Percentiles rank a stretch among this genome's conserved stretches.
Conservation (phyloP, 2,113 vertebrate species). For the Aleadryas rufinucha region DNA sequence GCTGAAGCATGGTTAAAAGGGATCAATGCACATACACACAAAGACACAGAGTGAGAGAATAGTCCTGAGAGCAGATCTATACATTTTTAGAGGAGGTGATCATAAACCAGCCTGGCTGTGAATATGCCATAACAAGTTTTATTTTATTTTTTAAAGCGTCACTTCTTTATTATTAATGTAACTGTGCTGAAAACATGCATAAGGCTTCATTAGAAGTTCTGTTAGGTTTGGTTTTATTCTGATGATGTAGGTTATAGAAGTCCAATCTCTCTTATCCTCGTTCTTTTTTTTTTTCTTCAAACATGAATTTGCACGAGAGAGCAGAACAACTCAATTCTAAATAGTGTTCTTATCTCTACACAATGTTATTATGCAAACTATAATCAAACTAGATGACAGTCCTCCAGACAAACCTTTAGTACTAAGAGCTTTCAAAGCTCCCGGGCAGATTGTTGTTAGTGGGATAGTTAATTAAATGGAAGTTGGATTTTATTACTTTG, state of each 20-base stretch:
- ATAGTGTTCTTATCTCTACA: not conserved
- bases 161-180: not conserved
- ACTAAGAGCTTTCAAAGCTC: not conserved
- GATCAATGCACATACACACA: not conserved
- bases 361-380: not conserved
- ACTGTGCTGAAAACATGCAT: not conserved
- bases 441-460: not conserved
- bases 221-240: not conserved
- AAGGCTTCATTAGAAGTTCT: not conserved
- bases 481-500: not conserved
- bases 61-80: not conserved
- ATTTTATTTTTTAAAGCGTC: not conserved
- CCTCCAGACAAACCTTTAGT: not conserved
- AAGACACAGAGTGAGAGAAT: not conserved
- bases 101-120: not conserved
- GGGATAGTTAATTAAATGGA: slow-evolving; percentile 8
- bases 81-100: not conserved
- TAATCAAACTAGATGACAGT: slow-evolving; percentile 1
- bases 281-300: not conserved
- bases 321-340: not conserved
- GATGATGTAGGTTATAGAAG: not conserved
- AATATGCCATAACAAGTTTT: not conserved
- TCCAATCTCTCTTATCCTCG: not conserved
- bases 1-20: not conserved
- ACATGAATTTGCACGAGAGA: not conserved